Percentiles rank a stretch among this genome's conserved stretches.
Evolutionary conservation across 2,888 invertebrate genomes (phyloP).

Genomic region (Epinotia ramella): DNA sequence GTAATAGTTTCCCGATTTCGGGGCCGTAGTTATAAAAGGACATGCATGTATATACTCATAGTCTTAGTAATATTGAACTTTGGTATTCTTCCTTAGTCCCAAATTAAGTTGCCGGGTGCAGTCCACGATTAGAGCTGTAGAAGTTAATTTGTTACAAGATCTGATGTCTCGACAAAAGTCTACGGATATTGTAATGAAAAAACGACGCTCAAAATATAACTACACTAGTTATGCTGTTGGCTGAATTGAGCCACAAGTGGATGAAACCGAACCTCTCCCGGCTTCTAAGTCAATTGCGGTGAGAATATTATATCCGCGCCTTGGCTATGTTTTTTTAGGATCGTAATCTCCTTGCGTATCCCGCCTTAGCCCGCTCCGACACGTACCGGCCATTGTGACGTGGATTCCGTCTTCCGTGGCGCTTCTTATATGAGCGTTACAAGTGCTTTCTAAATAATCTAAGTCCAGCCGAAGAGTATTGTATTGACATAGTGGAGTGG

Average conservation of each 20-base stretch:
- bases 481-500: constrained; percentile 86
- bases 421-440: constrained; percentile 86
- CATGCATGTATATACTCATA: too few relatives aligned
- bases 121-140: background rate
- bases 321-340: constrained; percentile 84
- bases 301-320: constrained; percentile 78
- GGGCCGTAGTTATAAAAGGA: too few relatives aligned
- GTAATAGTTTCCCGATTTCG: background rate
- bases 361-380: constrained; percentile 77
- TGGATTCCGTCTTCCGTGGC: constrained; percentile 81
- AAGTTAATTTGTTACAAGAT: background rate
- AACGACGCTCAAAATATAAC: background rate
- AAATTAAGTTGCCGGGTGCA: constrained; percentile 18
- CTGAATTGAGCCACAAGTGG: constrained; percentile 49
- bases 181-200: background rate
- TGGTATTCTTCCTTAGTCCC: constrained; percentile 2
- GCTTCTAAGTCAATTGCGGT: constrained; percentile 71
- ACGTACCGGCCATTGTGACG: constrained; percentile 84
- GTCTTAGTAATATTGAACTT: background rate
- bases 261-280: constrained; percentile 60
- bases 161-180: background rate
- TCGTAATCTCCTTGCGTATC: constrained; percentile 83
- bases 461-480: constrained; percentile 86
- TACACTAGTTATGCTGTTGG: constrained; percentile 6
- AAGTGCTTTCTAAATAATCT: constrained; percentile 87